These are phyloP conservation scores for Cetoscarus ocellatus DNA, from an alignment of 2,797 vertebrate species.

Conservation along the genomic window DNA sequence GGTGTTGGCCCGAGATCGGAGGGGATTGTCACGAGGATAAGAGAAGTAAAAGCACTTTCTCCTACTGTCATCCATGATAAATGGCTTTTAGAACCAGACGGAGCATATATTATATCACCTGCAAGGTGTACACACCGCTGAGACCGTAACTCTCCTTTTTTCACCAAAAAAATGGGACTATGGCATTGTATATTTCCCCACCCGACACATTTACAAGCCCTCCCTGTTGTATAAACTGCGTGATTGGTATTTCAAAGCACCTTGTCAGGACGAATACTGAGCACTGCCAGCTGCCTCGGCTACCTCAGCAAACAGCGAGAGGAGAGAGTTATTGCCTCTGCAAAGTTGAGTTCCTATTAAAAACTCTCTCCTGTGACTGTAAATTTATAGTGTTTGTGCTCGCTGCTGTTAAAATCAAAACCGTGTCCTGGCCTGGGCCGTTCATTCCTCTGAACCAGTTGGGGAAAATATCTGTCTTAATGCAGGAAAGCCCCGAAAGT, in stretches of 20 bases:
- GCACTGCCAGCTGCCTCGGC: slow-evolving; percentile 90
- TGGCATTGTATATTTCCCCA: slow-evolving; percentile 91
- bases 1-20: slow-evolving; percentile 39
- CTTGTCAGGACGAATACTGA: slow-evolving; percentile 90
- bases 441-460: slow-evolving; percentile 59
- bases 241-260: slow-evolving; percentile 97
- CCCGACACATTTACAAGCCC: slow-evolving; percentile 95
- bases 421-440: slow-evolving; percentile 87
- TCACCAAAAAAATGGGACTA: slow-evolving; percentile 92
- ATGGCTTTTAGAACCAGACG: slow-evolving; percentile 89
- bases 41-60: slow-evolving; percentile 86
- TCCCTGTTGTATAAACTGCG: slow-evolving; percentile 95
- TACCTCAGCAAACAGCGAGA: slow-evolving; percentile 77
- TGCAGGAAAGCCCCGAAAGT: slow-evolving; percentile 39
- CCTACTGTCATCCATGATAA: slow-evolving; percentile 90
- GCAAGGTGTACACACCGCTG: slow-evolving; percentile 93
- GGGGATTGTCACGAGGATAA: slow-evolving; percentile 70
- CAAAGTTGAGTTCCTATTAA: slow-evolving; percentile 89
- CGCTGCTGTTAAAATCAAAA: slow-evolving; percentile 95
- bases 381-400: slow-evolving; percentile 96
- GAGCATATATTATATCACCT: slow-evolving; percentile 96
- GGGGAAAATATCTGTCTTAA: slow-evolving; percentile 45
- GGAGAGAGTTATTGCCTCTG: slow-evolving; percentile 85
- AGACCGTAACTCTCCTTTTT: slow-evolving; percentile 92
- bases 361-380: slow-evolving; percentile 91